Evolutionary conservation across 2,888 invertebrate species (phyloP).

Genomic region (Hirtodrosophila confusa): DNA sequence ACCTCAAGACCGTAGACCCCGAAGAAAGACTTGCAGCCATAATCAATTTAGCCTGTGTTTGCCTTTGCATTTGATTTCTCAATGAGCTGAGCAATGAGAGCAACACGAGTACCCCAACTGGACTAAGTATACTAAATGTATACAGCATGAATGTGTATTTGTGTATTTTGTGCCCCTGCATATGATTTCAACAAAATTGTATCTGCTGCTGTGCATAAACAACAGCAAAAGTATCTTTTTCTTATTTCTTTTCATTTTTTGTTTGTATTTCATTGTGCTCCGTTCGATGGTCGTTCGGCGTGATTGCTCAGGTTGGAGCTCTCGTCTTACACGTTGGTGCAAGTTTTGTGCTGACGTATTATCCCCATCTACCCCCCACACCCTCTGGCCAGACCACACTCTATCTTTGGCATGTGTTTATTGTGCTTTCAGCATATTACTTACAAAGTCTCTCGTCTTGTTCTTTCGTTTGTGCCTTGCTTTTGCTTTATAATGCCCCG

Average conservation of each 20-base stretch:
- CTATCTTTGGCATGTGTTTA: slow-evolving; percentile 39
- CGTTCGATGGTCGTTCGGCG: slow-evolving; percentile 56
- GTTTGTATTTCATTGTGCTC: slow-evolving; percentile 14
- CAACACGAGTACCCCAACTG: slow-evolving; percentile 32
- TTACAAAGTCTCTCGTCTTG: slow-evolving; percentile 68
- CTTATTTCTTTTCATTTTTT: background rate
- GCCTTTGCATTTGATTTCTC: slow-evolving; percentile 67
- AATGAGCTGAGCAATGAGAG: slow-evolving; percentile 40
- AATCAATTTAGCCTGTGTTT: slow-evolving; percentile 70
- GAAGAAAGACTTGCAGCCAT: slow-evolving; percentile 43
- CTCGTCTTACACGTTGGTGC: slow-evolving; percentile 44
- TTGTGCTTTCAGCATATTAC: slow-evolving; percentile 72
- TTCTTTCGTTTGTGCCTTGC: slow-evolving; percentile 52
- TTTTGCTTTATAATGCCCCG: slow-evolving; percentile 50
- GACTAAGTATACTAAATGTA: slow-evolving; percentile 16
- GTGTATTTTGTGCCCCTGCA: slow-evolving; percentile 17
- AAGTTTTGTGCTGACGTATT: slow-evolving; percentile 37
- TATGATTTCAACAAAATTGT: slow-evolving; percentile 41
- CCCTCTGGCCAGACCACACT: no score
- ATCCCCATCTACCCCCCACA: background rate
- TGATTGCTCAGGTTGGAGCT: slow-evolving; percentile 72
- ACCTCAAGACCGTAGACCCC: background rate
- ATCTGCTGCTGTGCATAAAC: slow-evolving; percentile 69
- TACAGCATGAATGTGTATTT: slow-evolving; percentile 2
- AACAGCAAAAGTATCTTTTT: slow-evolving; percentile 63